Base-by-base conservation (phyloP, 1,140 invertebrate species). In the Microplitis mediator region DNA sequence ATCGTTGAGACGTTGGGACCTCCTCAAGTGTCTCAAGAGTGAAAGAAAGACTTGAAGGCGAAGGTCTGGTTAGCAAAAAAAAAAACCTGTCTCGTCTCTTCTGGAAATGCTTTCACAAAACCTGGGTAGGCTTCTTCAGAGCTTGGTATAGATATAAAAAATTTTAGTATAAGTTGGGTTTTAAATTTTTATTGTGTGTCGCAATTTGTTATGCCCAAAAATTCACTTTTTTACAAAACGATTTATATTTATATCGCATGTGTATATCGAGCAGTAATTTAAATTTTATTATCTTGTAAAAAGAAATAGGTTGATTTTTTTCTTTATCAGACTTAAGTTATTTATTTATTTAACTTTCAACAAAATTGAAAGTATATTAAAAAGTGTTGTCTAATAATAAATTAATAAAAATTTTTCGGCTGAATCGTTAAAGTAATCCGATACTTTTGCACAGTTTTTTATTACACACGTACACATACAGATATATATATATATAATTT, bases 311-410 rank as follows among this genome's bases (percentile, higher is more conserved):
- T 9, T 23, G 23, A 23, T 23, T 2, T 23, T 23, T 23, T 23
- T 23, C 1, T 23, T 23, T 23, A 23, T 2, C 0, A 23, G 1
- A 2, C 23, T 23, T 2, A 23, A 23, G 23, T 23, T 23, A 23
- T 23, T 23, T 23, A 23, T 23, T 23, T 23, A 23, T 23, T 23
- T 23, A 23, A 2, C 2, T 23, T 23, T 23, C 23, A 23, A 23
- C 0, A 23, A 23, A 23, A 23, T 23, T 23, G 23, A 23, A 23
- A 23, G 23, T 23, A 13, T 50, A 13, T 23, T 9, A 11, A 51
- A 58, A 78, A 69, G 75, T 79, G 72, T 68, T 50, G 23, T 45
- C 74, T 81, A 81, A 82, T 82, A 75, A 71, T 56, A 23, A 65
- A 65, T 71, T 79, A 80, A 81, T 75, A 72, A 73, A 69, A 65